A percentile compares a stretch with the other conserved stretches of the same genome.
phyloP scores from a whole-genome alignment of 2,113 vertebrate genomes.

The Spilogale gracilis region DNA sequence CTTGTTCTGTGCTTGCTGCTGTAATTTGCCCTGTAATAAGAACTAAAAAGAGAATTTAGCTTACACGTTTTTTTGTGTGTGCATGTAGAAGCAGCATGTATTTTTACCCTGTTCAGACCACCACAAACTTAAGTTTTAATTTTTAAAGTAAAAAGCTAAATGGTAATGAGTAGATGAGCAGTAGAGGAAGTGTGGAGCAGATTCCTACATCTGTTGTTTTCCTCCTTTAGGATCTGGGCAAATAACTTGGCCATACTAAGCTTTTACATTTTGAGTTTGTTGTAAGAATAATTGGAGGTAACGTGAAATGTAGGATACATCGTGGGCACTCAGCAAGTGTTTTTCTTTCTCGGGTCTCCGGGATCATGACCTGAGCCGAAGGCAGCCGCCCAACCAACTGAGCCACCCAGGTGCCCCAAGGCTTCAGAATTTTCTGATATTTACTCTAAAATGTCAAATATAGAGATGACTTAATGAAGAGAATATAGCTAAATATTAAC shows the following conservation, averaged over 20 bases:
- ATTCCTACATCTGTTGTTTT: not conserved
- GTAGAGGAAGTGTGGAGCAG: not conserved
- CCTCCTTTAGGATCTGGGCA: not conserved
- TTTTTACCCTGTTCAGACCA: not conserved
- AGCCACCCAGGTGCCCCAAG: too few relatives aligned
- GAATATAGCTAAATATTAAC: not conserved
- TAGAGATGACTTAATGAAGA: not conserved
- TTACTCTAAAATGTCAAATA: constrained; percentile 57
- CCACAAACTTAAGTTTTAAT: not conserved
- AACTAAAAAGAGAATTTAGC: not conserved
- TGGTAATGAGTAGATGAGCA: not conserved
- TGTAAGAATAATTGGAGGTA: not conserved
- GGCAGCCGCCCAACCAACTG: too few relatives aligned
- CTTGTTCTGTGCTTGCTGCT: not conserved
- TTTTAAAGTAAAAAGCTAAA: not conserved
- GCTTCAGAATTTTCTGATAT: not conserved
- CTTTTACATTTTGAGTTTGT: not conserved
- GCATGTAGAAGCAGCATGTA: not conserved
- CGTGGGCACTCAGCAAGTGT: not conserved
- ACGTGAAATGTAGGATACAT: not conserved
- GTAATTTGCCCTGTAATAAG: not conserved
- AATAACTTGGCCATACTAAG: not conserved
- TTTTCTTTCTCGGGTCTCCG: not conserved
- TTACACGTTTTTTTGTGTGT: not conserved
- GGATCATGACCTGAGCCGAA: too few relatives aligned